Conservation (phyloP, 2,888 invertebrate genomes). For the Ariolimax columbianus region DNA sequence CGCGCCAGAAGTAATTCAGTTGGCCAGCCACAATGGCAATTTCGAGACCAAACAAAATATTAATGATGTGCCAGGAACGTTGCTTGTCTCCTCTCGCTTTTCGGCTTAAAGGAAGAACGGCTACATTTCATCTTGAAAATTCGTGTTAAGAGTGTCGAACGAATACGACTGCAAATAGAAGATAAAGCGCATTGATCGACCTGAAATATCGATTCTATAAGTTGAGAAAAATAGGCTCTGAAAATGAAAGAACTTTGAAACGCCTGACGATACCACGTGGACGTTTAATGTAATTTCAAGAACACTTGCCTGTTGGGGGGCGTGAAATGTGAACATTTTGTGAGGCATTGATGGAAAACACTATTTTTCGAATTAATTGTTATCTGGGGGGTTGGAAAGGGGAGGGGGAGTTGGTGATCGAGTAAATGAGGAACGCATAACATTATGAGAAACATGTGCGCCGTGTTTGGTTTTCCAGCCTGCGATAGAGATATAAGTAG, state of each 20-base stretch:
- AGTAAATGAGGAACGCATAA: no score
- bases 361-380: no score
- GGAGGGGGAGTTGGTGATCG: no score
- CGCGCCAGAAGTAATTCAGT: not conserved
- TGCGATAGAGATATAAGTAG: no score
- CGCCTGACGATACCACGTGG: not conserved
- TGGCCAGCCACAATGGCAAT: not conserved
- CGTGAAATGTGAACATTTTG: no score
- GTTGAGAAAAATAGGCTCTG: not conserved
- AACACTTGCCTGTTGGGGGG: no score
- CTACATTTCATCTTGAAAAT: not conserved
- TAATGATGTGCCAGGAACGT: not conserved
- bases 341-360: no score
- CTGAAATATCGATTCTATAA: not conserved
- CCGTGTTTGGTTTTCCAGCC: no score
- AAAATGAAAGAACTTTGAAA: not conserved
- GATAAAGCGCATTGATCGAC: not conserved
- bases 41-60: not conserved
- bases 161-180: not conserved
- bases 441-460: no score
- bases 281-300: not conserved
- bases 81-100: not conserved
- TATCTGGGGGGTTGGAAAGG: no score
- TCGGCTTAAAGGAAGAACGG: not conserved
- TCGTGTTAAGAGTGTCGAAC: not conserved